Evolutionary conservation across 2,797 vertebrate species (phyloP), one percentile per base, ranked within the genome.

Genomic region (Mionectes olivaceus): DNA sequence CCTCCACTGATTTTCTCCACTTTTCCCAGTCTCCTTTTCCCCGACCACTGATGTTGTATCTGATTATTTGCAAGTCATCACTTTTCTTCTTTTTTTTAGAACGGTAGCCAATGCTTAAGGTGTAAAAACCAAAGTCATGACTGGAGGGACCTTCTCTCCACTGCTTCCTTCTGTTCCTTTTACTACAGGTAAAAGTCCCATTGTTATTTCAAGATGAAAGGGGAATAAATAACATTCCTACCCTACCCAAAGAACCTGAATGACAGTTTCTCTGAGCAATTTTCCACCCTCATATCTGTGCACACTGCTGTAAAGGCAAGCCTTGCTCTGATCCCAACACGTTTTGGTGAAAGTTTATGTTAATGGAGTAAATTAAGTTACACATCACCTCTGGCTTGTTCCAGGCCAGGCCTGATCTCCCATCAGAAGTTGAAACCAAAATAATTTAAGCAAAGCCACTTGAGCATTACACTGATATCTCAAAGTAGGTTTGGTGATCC

Each of bases 391-490:
- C 69, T 73, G 39, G 7, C 24, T 76, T 43, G 19, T 65, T 90
- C 30, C 27, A 88, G 13, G 27, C 17, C 47, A 83, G 33, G 30
- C 15, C 30, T 39, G 23, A 81, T 46, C 24, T 73, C 35, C n/a
- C 50, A 56, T 46, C 30, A 61, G 55, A 94, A 90, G 55, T 59
- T 43, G 60, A 92, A 91, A 87, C 32, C 37, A 73, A 74, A 96
- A 43, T 19, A n/a, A 57, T 69, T 53, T 67, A 56, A 67, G 33
- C 25, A 78, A 83, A 71, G 43, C 13, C 28, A 57, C 15, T 68
- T 16, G 27, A 19, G 24, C 41, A 43, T 77, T 61, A 63, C 28
- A 86, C 4, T n/a, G 28, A 9, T 49, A 73, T 43, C 44, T 64
- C 46, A 21, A 78, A 88, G 63, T 14, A 65, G 37, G 30, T 78